Conservation (phyloP, 2,888 invertebrate species). For the Chaetoderma sp. region DNA sequence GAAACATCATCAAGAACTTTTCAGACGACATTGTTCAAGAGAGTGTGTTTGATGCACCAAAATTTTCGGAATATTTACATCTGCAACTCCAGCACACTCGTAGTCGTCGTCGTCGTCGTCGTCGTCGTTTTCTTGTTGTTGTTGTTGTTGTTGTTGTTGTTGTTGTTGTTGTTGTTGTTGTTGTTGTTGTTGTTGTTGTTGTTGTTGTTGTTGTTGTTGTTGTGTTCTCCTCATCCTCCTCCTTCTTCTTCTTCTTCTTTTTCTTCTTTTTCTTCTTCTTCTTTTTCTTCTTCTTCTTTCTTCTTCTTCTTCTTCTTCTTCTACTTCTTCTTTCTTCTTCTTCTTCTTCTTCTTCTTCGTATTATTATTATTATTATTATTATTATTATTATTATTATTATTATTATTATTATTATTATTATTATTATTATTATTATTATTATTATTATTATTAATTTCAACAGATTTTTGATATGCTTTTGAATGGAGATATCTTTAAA, state of each 20-base stretch:
- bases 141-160: too few relatives aligned
- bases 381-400: not conserved
- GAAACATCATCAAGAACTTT: not conserved
- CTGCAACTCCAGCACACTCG: not conserved
- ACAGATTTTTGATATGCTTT: conserved; percentile 67
- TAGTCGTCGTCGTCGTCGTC: too few relatives aligned
- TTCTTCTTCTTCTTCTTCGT: not conserved
- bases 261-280: not conserved
- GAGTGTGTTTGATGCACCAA: not conserved
- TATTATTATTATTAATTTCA: conserved; percentile 66
- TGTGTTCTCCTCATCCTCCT: too few relatives aligned
- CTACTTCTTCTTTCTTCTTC: not conserved
- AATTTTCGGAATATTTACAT: not conserved
- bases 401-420: conserved; percentile 68
- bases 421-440: not conserved
- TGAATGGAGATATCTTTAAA: conserved; percentile 60
- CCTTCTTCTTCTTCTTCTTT: too few relatives aligned
- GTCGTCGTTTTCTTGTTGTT: too few relatives aligned
- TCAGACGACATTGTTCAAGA: too few relatives aligned
- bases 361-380: not conserved
- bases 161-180: too few relatives aligned
- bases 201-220: too few relatives aligned
- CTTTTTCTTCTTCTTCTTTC: not conserved
- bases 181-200: too few relatives aligned
- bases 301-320: not conserved